Percentiles rank a stretch among this genome's conserved stretches.
These are phyloP conservation scores for Catalaphyllia jardinei DNA, from an alignment of 64 coral and sea anemone genomes.

Conservation along the genomic window DNA sequence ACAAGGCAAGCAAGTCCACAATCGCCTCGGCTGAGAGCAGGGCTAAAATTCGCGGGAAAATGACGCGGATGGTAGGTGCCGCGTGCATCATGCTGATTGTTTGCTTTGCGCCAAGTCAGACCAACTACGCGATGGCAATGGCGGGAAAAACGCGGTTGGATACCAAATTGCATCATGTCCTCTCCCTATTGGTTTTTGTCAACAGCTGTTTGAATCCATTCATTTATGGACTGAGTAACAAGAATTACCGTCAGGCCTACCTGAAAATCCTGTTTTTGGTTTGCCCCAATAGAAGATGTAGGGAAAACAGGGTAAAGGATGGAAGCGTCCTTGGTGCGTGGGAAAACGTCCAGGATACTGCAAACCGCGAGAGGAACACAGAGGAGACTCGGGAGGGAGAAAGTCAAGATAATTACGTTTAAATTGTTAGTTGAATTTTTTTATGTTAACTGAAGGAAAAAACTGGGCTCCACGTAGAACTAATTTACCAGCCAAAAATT, in stretches of 20 bases:
- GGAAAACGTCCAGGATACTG: no score
- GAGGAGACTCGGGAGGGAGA: no score
- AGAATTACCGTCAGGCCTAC: no score
- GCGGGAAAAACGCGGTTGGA: not conserved
- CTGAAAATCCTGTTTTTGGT: no score
- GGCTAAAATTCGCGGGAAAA: conserved; percentile 16
- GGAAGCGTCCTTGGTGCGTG: not conserved
- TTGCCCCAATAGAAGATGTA: not conserved
- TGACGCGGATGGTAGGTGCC: conserved; percentile 32
- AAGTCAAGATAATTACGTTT: no score
- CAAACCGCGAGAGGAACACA: no score
- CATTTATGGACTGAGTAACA: no score
- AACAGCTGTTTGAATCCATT: no score
- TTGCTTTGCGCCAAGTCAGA: conserved; percentile 36
- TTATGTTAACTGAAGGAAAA: no score
- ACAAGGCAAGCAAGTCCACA: conserved; percentile 1
- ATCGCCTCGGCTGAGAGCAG: not conserved
- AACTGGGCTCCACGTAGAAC: no score
- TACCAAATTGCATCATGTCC: conserved; percentile 12
- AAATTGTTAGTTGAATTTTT: no score
- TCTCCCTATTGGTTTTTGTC: not conserved
- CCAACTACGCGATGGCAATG: not conserved
- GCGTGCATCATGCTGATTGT: conserved; percentile 29
- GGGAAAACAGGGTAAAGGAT: not conserved
- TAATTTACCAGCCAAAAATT: no score